Percentiles rank a stretch among this genome's conserved stretches.
Evolutionary conservation across 2,113 vertebrate species (phyloP).

Genomic region (Dunckerocampus dactyliophorus): DNA sequence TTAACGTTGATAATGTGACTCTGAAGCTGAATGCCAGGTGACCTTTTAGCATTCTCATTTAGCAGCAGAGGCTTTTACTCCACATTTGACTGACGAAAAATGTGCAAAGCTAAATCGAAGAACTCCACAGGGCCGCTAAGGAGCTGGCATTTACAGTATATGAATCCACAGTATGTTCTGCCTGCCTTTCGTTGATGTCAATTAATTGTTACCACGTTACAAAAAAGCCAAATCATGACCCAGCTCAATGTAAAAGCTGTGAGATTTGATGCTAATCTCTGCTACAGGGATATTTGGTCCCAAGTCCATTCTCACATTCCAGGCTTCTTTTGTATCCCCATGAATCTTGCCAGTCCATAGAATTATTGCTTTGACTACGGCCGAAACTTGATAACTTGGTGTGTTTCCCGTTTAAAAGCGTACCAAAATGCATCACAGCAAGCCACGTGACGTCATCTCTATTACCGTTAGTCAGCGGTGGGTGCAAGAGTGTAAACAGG

Average conservation of each 20-base stretch:
- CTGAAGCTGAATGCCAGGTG: not conserved
- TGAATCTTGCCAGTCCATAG: too few relatives aligned
- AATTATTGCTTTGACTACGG: too few relatives aligned
- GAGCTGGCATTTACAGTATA: not conserved
- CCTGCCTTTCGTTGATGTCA: constrained; percentile 4
- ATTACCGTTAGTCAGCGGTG: too few relatives aligned
- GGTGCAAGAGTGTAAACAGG: too few relatives aligned
- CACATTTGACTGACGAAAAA: not conserved
- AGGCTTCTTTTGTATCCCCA: not conserved
- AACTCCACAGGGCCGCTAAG: constrained; percentile 15
- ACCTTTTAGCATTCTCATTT: constrained; percentile 1
- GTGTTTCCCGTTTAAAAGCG: too few relatives aligned
- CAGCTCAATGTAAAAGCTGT: constrained; percentile 20
- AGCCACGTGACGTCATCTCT: too few relatives aligned
- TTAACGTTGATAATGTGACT: constrained; percentile 3
- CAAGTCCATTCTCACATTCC: constrained; percentile 24
- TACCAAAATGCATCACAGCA: too few relatives aligned
- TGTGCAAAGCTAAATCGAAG: not conserved
- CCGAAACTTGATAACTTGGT: too few relatives aligned
- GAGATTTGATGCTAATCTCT: constrained; percentile 16
- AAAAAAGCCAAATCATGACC: constrained; percentile 8
- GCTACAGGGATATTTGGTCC: constrained; percentile 24
- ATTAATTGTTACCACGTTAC: not conserved
- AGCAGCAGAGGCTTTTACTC: constrained; percentile 5
- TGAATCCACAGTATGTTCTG: constrained; percentile 8